phyloP scores from a whole-genome alignment of 30 jellyfish, hydroid and myxozoan genomes.

The Aurelia aurita complex sp. Pacific region DNA sequence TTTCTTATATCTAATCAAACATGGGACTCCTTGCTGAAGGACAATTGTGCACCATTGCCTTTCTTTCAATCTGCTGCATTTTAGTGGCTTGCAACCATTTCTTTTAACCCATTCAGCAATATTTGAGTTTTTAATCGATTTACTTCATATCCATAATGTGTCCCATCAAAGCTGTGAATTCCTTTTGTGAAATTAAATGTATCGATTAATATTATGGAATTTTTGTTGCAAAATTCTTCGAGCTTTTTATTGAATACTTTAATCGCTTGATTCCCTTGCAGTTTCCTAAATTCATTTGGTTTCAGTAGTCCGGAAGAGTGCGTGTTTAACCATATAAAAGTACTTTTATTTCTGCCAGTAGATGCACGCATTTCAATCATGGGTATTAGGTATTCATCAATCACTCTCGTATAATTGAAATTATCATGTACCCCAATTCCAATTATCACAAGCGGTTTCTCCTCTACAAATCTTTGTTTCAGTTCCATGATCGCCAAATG shows the following conservation, averaged over 20 bases:
- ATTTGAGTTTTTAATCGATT: slow-evolving; percentile 74
- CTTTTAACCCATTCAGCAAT: slow-evolving; percentile 65
- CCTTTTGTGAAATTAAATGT: slow-evolving; percentile 87
- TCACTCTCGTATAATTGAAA: slow-evolving; percentile 75
- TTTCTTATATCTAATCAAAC: no score
- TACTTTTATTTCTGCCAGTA: slow-evolving; percentile 4
- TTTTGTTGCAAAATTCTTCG: slow-evolving; percentile 56
- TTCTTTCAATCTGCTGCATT: background rate
- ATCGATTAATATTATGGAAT: slow-evolving; percentile 61
- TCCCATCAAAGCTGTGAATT: slow-evolving; percentile 95
- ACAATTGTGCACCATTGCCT: background rate
- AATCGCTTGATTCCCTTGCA: slow-evolving; percentile 75
- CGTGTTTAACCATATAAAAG: slow-evolving; percentile 84
- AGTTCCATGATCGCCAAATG: slow-evolving; percentile 57
- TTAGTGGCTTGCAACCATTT: background rate
- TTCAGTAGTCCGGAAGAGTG: slow-evolving; percentile 91
- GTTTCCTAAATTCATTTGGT: slow-evolving; percentile 73
- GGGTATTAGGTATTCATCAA: slow-evolving; percentile 56
- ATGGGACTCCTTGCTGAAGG: no score
- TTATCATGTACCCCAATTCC: slow-evolving; percentile 96
- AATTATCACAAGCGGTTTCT: slow-evolving; percentile 68
- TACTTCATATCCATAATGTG: slow-evolving; percentile 91
- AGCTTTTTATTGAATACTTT: slow-evolving; percentile 44
- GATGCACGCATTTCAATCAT: slow-evolving; percentile 27
- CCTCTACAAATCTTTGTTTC: slow-evolving; percentile 47